Conservation (phyloP, 2,797 vertebrate species). For the Acrossocheilus wenchowensis region DNA sequence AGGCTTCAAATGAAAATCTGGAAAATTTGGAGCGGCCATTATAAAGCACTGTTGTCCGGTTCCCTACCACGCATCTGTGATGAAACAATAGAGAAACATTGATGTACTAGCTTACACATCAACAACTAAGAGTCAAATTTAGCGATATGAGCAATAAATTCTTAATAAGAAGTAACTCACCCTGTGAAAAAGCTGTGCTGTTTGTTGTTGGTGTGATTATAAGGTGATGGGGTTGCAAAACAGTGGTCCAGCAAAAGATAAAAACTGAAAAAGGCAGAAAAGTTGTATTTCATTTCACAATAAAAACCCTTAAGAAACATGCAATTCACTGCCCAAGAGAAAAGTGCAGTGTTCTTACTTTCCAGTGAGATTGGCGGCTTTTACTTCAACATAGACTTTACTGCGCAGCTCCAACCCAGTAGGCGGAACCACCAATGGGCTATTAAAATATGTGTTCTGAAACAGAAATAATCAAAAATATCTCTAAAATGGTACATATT, state of each 20-base stretch:
- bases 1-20: conserved; percentile 79
- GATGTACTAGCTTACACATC: background rate
- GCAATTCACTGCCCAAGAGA: background rate
- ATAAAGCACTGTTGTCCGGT: conserved; percentile 60
- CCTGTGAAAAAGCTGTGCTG: conserved; percentile 76
- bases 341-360: conserved; percentile 71
- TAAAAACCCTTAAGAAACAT: background rate
- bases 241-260: conserved; percentile 80
- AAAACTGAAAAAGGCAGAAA: conserved; percentile 71
- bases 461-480: conserved; percentile 3
- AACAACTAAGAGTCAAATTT: background rate
- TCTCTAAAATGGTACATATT: background rate
- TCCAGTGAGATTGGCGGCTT: conserved; percentile 78
- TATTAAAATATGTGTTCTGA: conserved; percentile 69
- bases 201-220: conserved; percentile 64
- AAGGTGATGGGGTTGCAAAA: conserved; percentile 76
- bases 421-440: conserved; percentile 67
- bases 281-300: background rate
- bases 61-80: conserved; percentile 69
- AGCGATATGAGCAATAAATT: background rate
- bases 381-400: conserved; percentile 77
- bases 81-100: conserved; percentile 6
- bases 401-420: conserved; percentile 72
- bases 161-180: conserved; percentile 64
- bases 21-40: conserved; percentile 73